These are phyloP conservation scores for Sardina pilchardus DNA, from an alignment of 2,113 vertebrate species.

Conservation along the genomic window DNA sequence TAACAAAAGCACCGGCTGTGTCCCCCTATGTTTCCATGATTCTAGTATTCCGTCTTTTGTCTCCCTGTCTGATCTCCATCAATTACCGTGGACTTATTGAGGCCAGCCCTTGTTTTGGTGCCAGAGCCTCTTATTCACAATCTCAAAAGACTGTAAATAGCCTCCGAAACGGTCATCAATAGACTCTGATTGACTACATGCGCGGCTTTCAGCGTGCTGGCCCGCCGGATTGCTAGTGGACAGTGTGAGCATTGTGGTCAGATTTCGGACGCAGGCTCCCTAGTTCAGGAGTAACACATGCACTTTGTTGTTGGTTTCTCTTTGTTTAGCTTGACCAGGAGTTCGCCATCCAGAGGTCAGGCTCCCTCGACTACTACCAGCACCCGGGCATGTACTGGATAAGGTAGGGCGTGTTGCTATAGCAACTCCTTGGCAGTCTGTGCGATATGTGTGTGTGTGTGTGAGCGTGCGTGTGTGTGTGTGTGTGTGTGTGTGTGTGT, in stretches of 20 bases:
- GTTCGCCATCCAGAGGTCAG: slow-evolving; percentile 99
- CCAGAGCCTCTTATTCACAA: not conserved
- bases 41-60: not conserved
- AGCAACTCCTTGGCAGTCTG: slow-evolving; percentile 92
- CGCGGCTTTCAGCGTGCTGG: not conserved
- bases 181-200: not conserved
- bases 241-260: not conserved
- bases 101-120: slow-evolving; percentile 1
- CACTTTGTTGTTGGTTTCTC: slow-evolving; percentile 66
- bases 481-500: not conserved
- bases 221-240: not conserved
- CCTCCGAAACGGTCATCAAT: not conserved
- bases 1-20: not conserved
- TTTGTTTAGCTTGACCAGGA: slow-evolving; percentile 97
- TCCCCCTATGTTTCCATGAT: not conserved
- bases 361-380: slow-evolving; percentile 99
- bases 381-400: slow-evolving; percentile 99
- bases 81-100: slow-evolving; percentile 16
- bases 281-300: not conserved
- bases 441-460: not conserved
- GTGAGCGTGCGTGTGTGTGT: not conserved
- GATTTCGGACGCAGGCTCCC: not conserved
- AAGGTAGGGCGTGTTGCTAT: slow-evolving; percentile 94
- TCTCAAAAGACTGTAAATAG: not conserved
- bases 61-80: not conserved